A percentile compares a stretch with the other conserved stretches of the same genome.
These are phyloP conservation scores for Setophaga coronata DNA, from an alignment of 2,113 vertebrate species.

Conservation along the genomic window DNA sequence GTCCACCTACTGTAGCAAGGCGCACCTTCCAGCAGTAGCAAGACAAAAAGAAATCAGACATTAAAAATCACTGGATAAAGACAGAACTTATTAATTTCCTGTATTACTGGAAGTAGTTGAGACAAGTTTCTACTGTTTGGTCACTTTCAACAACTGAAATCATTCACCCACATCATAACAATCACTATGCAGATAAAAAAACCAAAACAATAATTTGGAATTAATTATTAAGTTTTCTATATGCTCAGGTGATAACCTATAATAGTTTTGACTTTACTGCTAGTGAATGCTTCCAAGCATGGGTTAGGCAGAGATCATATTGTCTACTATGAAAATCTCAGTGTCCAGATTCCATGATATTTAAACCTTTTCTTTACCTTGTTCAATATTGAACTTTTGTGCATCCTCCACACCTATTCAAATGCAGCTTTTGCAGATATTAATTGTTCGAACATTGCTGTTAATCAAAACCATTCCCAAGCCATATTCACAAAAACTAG, in stretches of 20 bases:
- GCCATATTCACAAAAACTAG: background rate
- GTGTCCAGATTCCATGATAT: background rate
- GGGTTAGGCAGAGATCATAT: background rate
- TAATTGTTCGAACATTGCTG: background rate
- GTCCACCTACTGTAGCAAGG: slow-evolving; percentile 39
- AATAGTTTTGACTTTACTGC: background rate
- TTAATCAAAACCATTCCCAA: slow-evolving; percentile 21
- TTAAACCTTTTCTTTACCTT: background rate
- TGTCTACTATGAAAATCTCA: background rate
- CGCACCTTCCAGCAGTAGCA: background rate
- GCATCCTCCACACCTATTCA: background rate
- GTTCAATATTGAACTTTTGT: background rate
- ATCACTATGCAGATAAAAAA: background rate
- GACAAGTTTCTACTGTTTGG: background rate
- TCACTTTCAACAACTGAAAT: background rate
- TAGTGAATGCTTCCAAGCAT: background rate
- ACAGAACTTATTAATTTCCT: background rate
- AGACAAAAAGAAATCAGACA: slow-evolving; percentile 17
- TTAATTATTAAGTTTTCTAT: background rate
- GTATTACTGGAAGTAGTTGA: background rate
- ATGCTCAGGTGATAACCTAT: background rate
- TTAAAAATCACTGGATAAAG: slow-evolving; percentile 15
- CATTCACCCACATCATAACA: background rate
- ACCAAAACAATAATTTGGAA: background rate
- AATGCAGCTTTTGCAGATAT: background rate